Base-by-base conservation (phyloP, 37 sponge, comb jelly and placozoan genomes). In the Amphimedon queenslandica region DNA sequence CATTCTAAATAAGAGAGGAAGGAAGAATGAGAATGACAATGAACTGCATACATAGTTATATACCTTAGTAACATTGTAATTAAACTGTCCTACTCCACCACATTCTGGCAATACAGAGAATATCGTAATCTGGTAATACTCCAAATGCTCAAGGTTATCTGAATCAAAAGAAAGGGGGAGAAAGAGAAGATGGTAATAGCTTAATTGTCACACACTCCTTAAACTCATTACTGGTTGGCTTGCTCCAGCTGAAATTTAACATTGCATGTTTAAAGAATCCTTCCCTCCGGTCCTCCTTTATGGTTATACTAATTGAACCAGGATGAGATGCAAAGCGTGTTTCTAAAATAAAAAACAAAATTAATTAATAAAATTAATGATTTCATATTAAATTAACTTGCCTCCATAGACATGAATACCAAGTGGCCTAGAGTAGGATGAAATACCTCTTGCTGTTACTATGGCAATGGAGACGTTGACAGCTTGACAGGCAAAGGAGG, bases 401-500 rank as follows among this genome's bases (percentile, higher is more conserved):
- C 61, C 61, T 60, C 61, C 61, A 60, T 60, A 60, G 5, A 60
- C 28, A n/a, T 25, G 27, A n/a, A 57, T 57, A 24, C 56, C 41
- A 4, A 38, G 25, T 28, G 80, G 43, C 2, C n/a, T 8, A 18
- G 72, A 36, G 51, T 33, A 71, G 30, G 25, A 30, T 5, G 66
- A 63, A 2, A 38, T 28, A 27, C 78, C 78, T 64, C 36, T 34
- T 42, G 24, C 24, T 18, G 32, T 63, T 37, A 82, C 71, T 38
- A 56, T 73, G 51, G 84, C 84, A 77, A 84, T 63, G 31, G 84
- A 84, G 32, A 84, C 42, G 28, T 71, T 84, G 4, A 84, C 73
- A n/a, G 29, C 28, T 24, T 66, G 36, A 55, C 84, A 77, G 13
- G 57, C 21, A 37, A 84, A 77, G 68, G 1, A 56, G 24, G 71